Percentiles rank a stretch among this genome's conserved stretches.
Evolutionary conservation across 2,797 vertebrate genomes (phyloP).

Genomic region (Acanthis flammea): DNA sequence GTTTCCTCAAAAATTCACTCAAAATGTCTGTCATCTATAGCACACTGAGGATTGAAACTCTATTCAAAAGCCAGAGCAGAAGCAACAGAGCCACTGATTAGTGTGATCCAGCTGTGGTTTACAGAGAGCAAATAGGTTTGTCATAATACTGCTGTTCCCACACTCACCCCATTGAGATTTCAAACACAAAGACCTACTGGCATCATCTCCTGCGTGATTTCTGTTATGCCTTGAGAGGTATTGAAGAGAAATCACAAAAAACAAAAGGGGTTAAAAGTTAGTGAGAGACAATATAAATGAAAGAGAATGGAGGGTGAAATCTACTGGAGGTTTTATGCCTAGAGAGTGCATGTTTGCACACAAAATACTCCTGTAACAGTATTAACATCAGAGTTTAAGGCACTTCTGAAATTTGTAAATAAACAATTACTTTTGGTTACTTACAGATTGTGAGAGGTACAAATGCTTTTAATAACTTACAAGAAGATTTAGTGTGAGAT

Average conservation of each 20-base stretch:
- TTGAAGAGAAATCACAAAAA: background rate
- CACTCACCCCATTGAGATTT: background rate
- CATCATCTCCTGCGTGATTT: background rate
- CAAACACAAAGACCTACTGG: background rate
- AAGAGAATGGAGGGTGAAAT: background rate
- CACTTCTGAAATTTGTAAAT: background rate
- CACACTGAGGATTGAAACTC: background rate
- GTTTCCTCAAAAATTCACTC: background rate
- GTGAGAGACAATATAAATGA: background rate
- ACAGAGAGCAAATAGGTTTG: fast-evolving
- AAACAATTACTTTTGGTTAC: background rate
- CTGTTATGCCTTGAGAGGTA: background rate
- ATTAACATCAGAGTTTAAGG: background rate
- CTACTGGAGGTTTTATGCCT: background rate
- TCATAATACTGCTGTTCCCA: background rate
- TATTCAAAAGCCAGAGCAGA: background rate
- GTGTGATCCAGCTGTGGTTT: background rate
- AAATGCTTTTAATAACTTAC: background rate
- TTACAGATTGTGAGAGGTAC: background rate
- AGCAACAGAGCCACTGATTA: background rate
- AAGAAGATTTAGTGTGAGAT: background rate
- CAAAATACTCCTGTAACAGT: background rate
- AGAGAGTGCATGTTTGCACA: background rate
- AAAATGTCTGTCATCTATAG: background rate
- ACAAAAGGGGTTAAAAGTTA: background rate